Conservation (phyloP, 1,140 invertebrate genomes). For the Pogonomyrmex californicus region DNA sequence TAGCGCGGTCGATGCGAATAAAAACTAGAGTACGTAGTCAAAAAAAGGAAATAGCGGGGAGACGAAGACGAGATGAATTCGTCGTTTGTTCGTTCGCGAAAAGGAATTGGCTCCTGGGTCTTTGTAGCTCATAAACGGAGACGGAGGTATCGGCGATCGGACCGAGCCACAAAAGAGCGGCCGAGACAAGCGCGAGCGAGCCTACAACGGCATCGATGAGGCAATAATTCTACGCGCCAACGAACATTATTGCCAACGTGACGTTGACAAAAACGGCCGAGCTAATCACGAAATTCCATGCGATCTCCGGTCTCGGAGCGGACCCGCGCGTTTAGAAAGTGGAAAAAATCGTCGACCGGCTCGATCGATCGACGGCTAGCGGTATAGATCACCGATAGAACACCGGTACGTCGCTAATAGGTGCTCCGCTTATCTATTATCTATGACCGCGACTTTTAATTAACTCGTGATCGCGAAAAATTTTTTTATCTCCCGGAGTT, state of each 20-base stretch:
- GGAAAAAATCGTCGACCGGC: slow-evolving; percentile 77
- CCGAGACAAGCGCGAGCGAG: slow-evolving; percentile 49
- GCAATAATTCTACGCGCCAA: slow-evolving; percentile 84
- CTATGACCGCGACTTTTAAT: slow-evolving; percentile 33
- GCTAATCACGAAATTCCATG: slow-evolving; percentile 82
- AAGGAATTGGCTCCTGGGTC: neutral
- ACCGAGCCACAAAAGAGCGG: slow-evolving; percentile 42
- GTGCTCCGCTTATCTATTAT: slow-evolving; percentile 38
- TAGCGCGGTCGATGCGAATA: neutral
- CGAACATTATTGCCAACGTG: slow-evolving; percentile 84
- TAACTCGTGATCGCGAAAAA: neutral
- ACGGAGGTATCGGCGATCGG: slow-evolving; percentile 20
- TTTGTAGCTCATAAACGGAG: slow-evolving; percentile 16
- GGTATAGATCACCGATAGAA: slow-evolving; percentile 24
- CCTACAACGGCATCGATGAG: slow-evolving; percentile 75
- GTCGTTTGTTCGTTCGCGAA: slow-evolving; percentile 40
- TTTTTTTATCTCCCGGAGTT: neutral
- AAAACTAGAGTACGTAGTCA: neutral
- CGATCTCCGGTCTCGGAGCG: slow-evolving; percentile 65
- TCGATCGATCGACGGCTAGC: slow-evolving; percentile 26
- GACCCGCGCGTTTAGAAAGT: slow-evolving; percentile 82
- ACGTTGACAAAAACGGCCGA: slow-evolving; percentile 76
- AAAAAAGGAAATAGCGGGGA: neutral
- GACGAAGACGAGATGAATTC: slow-evolving; percentile 23
- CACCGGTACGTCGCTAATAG: slow-evolving; percentile 13